These are phyloP conservation scores for Chrysochloris asiatica DNA, from an alignment of 2,113 vertebrate species.

Conservation along the genomic window DNA sequence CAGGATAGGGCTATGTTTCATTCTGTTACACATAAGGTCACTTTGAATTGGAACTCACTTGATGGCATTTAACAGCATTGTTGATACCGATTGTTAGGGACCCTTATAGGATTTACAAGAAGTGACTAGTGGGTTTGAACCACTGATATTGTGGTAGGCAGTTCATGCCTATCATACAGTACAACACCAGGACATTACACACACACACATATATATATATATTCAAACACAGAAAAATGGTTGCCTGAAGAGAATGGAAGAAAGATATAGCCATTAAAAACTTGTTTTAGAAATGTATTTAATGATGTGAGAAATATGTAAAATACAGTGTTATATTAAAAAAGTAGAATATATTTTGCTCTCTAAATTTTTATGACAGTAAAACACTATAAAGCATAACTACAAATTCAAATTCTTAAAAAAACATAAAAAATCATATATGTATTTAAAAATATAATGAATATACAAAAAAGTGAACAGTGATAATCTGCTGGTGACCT, in stretches of 20 bases:
- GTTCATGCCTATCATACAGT: too few relatives aligned
- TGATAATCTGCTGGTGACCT: neutral
- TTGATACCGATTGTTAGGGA: too few relatives aligned
- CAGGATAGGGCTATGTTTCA: too few relatives aligned
- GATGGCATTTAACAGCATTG: too few relatives aligned
- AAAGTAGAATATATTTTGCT: neutral
- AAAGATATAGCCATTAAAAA: constrained; percentile 23
- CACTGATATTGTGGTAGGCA: too few relatives aligned
- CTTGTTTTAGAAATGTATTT: constrained; percentile 40
- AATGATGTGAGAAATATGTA: constrained; percentile 10
- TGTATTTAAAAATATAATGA: neutral
- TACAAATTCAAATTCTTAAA: neutral
- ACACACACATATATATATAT: neutral
- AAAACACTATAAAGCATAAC: neutral
- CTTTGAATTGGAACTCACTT: too few relatives aligned
- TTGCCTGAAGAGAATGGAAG: neutral
- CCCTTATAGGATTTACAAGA: too few relatives aligned
- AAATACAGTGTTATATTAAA: neutral
- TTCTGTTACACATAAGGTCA: too few relatives aligned
- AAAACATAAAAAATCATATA: neutral
- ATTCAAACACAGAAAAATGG: neutral
- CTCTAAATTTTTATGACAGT: neutral
- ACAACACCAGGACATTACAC: neutral
- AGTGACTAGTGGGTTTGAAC: too few relatives aligned
- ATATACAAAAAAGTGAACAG: neutral